phyloP scores from a whole-genome alignment of 2,113 vertebrate genomes.

The Prunella himalayana region DNA sequence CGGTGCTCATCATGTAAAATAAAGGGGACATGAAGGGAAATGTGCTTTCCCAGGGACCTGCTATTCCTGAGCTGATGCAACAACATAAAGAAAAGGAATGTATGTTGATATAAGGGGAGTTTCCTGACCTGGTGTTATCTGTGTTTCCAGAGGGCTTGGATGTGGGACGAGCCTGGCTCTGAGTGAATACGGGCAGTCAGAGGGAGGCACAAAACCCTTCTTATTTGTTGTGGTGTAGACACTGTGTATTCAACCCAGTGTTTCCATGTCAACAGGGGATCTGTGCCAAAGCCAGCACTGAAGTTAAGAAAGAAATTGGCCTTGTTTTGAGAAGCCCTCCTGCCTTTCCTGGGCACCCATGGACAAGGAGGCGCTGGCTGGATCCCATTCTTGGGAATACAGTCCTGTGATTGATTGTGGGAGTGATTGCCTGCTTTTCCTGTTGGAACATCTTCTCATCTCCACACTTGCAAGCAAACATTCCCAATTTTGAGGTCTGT shows the following conservation, averaged over 20 bases:
- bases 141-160: not conserved
- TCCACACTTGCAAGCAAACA: not conserved
- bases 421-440: not conserved
- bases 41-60: not conserved
- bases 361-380: not conserved
- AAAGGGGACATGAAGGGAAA: not conserved
- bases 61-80: not conserved
- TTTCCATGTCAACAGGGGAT: slow-evolving; percentile 47
- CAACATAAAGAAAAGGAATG: not conserved
- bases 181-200: not conserved
- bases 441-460: not conserved
- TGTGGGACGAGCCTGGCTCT: not conserved
- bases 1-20: not conserved
- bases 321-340: not conserved
- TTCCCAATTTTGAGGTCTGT: not conserved
- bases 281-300: not conserved
- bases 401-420: not conserved
- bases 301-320: not conserved
- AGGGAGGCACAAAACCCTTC: not conserved
- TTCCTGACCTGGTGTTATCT: not conserved
- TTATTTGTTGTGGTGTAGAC: slow-evolving; percentile 14
- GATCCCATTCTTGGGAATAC: not conserved
- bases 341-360: not conserved
- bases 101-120: not conserved
- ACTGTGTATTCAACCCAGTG: not conserved